Base-by-base conservation (phyloP, 2,797 vertebrate genomes). In the Erithacus rubecula region DNA sequence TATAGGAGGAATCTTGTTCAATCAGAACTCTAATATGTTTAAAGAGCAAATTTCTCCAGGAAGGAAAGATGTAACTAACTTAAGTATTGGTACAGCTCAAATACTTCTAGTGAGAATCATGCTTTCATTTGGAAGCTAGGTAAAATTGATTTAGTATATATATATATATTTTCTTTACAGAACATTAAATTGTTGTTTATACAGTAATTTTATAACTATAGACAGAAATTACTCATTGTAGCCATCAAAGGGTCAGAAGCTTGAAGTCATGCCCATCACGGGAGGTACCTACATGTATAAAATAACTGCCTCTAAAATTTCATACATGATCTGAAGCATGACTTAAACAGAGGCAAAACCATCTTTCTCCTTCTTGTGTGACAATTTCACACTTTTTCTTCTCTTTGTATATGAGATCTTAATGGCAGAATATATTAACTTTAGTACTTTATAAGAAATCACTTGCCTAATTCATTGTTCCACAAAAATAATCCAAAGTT, bases 141-240 rank as follows among this genome's bases (percentile, higher is more conserved):
- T 53, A 91, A 92, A 91, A 83, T 79, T 82, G 78, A 89, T 93
- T 55, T 82, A 82, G 46, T 43, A 32, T 34, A n/a, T n/a, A n/a
- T n/a, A n/a, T n/a, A n/a, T n/a, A n/a, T 30, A 88, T 34, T 4
- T 37, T 90, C 92, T 83, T 75, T 65, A 78, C 71, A 88, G 80
- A 94, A 93, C 69, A 90, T 41, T 79, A 52, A 91, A 32, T 83
- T 95, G 87, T 93, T 82, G 63, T 92, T 93, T 90, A 79, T 32
- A 84, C 21, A 93, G 65, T 49, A 10, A 63, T 82, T 93, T 90
- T 82, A 52, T 70, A 84, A 67, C 52, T 60, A 70, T 74, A 89
- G 90, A 51, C 24, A 83, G 85, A 60, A 91, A 94, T 91, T 81
- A 75, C 24, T 93, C 56, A 67, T 63, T 84, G 79, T 30, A 70